Evolutionary conservation across 2,113 vertebrate genomes (phyloP).

Genomic region (Rhynchomys soricoides): DNA sequence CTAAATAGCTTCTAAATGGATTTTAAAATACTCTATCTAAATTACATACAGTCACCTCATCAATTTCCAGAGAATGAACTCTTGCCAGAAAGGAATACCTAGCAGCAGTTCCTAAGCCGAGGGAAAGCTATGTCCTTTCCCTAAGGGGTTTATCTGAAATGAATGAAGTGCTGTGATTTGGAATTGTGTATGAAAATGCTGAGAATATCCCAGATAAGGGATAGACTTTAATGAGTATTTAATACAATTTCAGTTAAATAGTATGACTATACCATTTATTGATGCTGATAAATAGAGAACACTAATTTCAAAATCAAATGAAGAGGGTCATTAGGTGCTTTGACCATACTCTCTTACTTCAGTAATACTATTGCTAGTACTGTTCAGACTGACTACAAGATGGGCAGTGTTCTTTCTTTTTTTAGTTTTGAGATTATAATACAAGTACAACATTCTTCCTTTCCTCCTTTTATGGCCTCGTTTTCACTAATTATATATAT

Average conservation of each 20-base stretch:
- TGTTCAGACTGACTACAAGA: not conserved
- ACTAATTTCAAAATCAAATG: not conserved
- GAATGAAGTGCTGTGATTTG: slow-evolving; percentile 49
- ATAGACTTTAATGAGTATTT: slow-evolving; percentile 37
- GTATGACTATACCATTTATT: not conserved
- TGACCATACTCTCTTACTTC: not conserved
- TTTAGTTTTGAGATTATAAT: not conserved
- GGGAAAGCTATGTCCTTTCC: slow-evolving; percentile 22
- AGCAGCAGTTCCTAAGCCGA: slow-evolving; percentile 24
- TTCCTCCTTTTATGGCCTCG: not conserved
- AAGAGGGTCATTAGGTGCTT: not conserved
- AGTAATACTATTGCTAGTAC: not conserved
- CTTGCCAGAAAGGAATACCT: slow-evolving; percentile 49
- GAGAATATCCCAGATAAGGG: not conserved
- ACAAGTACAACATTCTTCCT: not conserved
- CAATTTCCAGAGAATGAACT: slow-evolving; percentile 70
- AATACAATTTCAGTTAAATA: not conserved
- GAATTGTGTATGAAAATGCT: slow-evolving; percentile 46
- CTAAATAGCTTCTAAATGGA: slow-evolving; percentile 77
- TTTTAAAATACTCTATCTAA: slow-evolving; percentile 74
- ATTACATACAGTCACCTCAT: slow-evolving; percentile 74
- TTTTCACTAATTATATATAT: not conserved
- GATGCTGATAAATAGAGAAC: not conserved
- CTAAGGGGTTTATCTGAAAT: slow-evolving; percentile 59
- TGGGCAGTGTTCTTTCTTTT: not conserved